Percentiles rank a stretch among this genome's conserved stretches.
These are phyloP conservation scores for Dynastes maya DNA, from an alignment of 2,888 invertebrate genomes.

Conservation along the genomic window DNA sequence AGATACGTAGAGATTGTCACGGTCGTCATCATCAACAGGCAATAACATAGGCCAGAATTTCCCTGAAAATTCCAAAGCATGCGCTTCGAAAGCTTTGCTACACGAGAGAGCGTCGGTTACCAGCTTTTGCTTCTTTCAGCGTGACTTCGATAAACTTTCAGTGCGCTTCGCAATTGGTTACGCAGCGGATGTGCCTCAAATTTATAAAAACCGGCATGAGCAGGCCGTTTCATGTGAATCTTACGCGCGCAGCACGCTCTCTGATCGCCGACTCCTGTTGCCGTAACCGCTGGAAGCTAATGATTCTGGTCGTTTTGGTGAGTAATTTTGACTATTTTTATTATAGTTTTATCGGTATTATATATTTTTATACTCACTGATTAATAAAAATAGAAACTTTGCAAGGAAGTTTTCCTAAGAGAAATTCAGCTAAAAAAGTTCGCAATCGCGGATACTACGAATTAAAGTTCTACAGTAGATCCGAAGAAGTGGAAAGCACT, in stretches of 20 bases:
- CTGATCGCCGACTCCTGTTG: not conserved
- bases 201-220: no score
- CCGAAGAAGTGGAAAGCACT: no score
- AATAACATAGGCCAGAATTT: not conserved
- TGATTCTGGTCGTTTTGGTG: constrained; percentile 5
- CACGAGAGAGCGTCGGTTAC: not conserved
- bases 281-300: not conserved
- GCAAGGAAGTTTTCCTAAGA: no score
- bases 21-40: not conserved
- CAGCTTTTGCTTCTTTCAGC: not conserved
- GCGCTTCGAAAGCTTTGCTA: constrained; percentile 30
- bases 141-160: not conserved
- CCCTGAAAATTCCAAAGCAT: constrained; percentile 18
- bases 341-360: no score
- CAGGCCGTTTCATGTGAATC: not conserved
- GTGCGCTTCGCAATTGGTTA: constrained; percentile 1
- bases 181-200: no score
- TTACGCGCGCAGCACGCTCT: not conserved
- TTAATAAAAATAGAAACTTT: no score
- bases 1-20: not conserved
- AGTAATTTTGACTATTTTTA: not conserved
- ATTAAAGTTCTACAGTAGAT: no score
- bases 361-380: no score
- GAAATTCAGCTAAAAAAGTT: no score
- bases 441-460: no score